phyloP scores from a whole-genome alignment of 2,113 vertebrate species.

The Sminthopsis crassicaudata region DNA sequence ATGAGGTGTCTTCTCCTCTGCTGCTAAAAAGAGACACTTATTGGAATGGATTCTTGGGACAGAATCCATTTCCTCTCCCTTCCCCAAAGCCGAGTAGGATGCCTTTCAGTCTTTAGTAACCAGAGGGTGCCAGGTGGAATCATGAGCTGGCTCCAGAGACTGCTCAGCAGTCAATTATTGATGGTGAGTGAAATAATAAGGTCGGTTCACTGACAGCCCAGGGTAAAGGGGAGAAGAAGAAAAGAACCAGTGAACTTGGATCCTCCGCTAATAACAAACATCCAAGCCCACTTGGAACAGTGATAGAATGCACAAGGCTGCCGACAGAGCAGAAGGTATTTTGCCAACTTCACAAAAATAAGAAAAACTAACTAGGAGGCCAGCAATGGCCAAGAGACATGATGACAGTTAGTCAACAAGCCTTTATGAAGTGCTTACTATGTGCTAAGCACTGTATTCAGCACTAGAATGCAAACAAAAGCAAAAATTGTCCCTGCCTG shows the following conservation, averaged over 20 bases:
- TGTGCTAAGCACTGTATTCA: neutral
- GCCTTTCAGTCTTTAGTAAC: neutral
- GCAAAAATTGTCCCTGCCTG: neutral
- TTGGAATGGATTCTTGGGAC: constrained; percentile 13
- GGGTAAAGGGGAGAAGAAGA: neutral
- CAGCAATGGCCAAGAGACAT: constrained; percentile 42
- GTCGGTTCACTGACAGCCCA: constrained; percentile 62
- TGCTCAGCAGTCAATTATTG: constrained; percentile 22
- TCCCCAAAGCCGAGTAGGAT: constrained; percentile 3
- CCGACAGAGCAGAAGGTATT: constrained; percentile 61
- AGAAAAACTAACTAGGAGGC: constrained; percentile 61
- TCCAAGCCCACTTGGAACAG: constrained; percentile 49
- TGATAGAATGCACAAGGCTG: constrained; percentile 58
- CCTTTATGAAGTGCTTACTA: neutral
- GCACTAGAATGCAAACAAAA: neutral
- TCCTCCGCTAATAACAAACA: constrained; percentile 71
- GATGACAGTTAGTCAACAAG: constrained; percentile 32
- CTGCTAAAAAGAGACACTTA: constrained; percentile 28
- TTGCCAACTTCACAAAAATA: constrained; percentile 56
- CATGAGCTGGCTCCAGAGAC: constrained; percentile 18
- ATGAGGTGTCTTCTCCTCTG: constrained; percentile 16
- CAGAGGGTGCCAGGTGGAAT: neutral
- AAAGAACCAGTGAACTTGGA: constrained; percentile 61
- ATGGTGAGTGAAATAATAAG: constrained; percentile 58
- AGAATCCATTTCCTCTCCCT: constrained; percentile 15